These are phyloP conservation scores for Anthopleura xanthogrammica DNA, from an alignment of 92 coral and sea anemone genomes.

Conservation along the genomic window DNA sequence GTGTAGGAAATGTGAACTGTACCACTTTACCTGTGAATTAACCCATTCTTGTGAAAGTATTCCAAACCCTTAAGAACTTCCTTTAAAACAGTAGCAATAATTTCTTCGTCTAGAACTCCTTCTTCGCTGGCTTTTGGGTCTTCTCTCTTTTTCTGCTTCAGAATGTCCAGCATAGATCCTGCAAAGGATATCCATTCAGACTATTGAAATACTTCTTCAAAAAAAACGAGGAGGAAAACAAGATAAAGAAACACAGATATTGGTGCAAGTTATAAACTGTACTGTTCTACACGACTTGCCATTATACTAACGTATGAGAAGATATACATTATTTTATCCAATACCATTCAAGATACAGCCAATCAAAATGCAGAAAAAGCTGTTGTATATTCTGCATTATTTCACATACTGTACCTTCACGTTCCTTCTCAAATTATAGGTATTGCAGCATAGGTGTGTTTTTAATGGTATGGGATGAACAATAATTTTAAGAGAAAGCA, in stretches of 20 bases:
- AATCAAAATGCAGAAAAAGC: too few relatives aligned
- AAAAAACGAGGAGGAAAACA: not conserved
- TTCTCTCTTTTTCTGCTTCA: conserved; percentile 64
- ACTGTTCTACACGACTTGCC: not conserved
- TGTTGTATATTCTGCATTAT: too few relatives aligned
- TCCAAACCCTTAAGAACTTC: conserved; percentile 96
- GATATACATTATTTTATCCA: too few relatives aligned
- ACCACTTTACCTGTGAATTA: conserved; percentile 83
- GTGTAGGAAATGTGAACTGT: not conserved
- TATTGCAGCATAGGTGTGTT: too few relatives aligned
- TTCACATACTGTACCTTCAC: too few relatives aligned
- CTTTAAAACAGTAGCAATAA: conserved; percentile 85
- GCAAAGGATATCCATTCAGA: too few relatives aligned
- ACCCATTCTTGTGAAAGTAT: conserved; percentile 95
- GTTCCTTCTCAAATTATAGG: too few relatives aligned
- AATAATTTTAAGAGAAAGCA: too few relatives aligned
- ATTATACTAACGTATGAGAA: too few relatives aligned
- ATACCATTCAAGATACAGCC: too few relatives aligned
- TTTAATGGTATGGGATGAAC: too few relatives aligned
- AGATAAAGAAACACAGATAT: not conserved
- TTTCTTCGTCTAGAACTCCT: conserved; percentile 89
- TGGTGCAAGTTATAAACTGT: not conserved
- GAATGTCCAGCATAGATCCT: conserved; percentile 98
- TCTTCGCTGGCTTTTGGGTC: conserved; percentile 59
- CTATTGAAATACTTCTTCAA: not conserved